These are phyloP conservation scores for Drosophila aff. DNA, from an alignment of 1,140 invertebrate species.

Conservation along the genomic window DNA sequence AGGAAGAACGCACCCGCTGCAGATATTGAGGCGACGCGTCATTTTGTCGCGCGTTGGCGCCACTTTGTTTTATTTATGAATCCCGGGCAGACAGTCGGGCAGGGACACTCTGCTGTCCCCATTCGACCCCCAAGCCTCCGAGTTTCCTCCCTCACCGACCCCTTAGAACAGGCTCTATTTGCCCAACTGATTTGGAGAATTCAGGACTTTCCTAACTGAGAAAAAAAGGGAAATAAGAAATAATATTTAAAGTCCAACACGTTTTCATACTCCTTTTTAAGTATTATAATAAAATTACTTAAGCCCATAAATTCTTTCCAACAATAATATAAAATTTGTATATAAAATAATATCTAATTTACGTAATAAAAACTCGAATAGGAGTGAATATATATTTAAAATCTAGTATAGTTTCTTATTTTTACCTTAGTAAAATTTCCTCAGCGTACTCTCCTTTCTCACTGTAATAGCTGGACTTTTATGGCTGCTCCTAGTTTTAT, in stretches of 20 bases:
- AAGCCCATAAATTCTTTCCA: neutral
- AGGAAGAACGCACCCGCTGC: slow-evolving; percentile 21
- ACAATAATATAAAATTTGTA: no score
- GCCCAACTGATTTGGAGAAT: slow-evolving; percentile 69
- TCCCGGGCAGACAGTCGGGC: slow-evolving; percentile 53
- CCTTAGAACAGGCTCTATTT: slow-evolving; percentile 51
- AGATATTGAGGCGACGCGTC: slow-evolving; percentile 57
- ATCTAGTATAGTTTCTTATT: neutral
- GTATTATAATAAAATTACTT: no score
- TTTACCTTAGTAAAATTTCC: neutral
- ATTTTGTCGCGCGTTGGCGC: slow-evolving; percentile 71
- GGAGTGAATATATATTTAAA: neutral
- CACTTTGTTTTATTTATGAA: slow-evolving; percentile 81
- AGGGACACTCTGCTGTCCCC: slow-evolving; percentile 16
- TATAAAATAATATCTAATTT: no score
- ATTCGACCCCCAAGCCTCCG: slow-evolving; percentile 14
- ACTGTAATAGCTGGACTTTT: slow-evolving; percentile 45
- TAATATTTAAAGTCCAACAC: no score
- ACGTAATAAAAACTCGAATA: no score
- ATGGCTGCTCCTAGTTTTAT: slow-evolving; percentile 56
- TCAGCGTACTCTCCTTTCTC: neutral
- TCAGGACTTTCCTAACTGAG: slow-evolving; percentile 14
- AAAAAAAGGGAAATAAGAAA: neutral
- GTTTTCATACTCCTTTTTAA: no score
- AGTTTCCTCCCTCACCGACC: slow-evolving; percentile 12